Percentiles rank a stretch among this genome's conserved stretches.
Conservation (phyloP, 2,113 vertebrate genomes). For the Erinaceus europaeus region DNA sequence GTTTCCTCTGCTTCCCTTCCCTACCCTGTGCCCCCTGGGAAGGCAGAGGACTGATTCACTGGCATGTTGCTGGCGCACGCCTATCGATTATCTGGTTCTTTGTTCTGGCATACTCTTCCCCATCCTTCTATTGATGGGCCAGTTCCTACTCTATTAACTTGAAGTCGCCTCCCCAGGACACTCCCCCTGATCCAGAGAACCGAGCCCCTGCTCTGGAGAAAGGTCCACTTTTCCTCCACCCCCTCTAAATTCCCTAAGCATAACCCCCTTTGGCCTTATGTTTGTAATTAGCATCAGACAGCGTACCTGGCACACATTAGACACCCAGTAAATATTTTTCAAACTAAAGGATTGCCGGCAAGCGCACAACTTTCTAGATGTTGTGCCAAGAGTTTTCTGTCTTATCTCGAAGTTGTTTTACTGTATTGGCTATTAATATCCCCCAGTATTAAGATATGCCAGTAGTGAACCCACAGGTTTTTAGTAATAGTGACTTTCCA, state of each 20-base stretch:
- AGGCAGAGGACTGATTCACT: background rate
- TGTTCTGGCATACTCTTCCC: background rate
- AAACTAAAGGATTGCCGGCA: background rate
- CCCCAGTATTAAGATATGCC: too few species aligned
- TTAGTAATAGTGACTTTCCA: background rate
- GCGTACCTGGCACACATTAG: background rate
- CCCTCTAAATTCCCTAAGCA: background rate
- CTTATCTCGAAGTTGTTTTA: background rate
- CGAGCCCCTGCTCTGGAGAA: background rate
- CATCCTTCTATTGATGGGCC: background rate
- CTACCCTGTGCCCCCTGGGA: too few species aligned
- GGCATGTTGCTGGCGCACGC: background rate
- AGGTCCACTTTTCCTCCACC: background rate
- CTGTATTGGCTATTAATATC: too few species aligned
- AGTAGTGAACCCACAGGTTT: too few species aligned
- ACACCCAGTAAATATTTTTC: slow-evolving; percentile 4
- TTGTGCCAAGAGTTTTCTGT: background rate
- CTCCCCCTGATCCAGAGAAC: background rate
- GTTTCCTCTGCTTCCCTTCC: background rate
- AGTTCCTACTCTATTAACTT: background rate
- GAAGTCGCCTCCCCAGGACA: background rate
- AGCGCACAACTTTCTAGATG: background rate
- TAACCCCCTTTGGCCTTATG: background rate
- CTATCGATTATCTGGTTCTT: background rate
- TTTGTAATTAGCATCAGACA: background rate